Conservation (phyloP, 1,140 invertebrate species). For the Drosophila pruinosa region DNA sequence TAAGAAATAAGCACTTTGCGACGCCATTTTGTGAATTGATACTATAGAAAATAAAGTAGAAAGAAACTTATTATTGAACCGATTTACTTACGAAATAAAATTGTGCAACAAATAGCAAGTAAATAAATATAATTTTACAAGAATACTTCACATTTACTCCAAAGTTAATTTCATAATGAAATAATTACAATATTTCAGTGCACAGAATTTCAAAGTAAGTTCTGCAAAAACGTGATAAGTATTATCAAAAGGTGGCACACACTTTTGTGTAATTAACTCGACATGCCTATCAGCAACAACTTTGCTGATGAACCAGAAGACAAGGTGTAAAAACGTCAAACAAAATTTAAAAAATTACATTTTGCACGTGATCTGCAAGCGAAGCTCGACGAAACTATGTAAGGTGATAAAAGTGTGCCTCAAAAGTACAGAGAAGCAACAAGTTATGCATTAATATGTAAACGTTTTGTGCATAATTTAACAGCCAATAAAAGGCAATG, state of each 20-base stretch:
- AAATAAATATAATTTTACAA: too few species aligned
- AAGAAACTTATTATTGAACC: too few species aligned
- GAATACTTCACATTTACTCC: not conserved
- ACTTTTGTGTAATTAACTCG: not conserved
- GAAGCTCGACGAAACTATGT: conserved; percentile 1
- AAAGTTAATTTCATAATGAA: not conserved
- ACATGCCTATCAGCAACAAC: not conserved
- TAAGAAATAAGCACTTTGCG: too few species aligned
- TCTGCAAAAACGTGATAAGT: not conserved
- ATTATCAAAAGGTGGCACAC: conserved; percentile 7
- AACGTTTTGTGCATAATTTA: conserved; percentile 26
- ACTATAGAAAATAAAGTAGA: too few species aligned
- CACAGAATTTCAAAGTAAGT: too few species aligned
- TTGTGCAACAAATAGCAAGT: too few species aligned
- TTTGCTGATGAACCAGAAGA: conserved; percentile 4
- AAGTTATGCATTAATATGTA: not conserved
- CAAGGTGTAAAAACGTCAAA: conserved; percentile 9
- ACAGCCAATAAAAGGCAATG: not conserved
- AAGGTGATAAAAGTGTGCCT: conserved; percentile 17
- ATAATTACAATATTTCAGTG: conserved; percentile 37
- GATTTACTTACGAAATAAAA: too few species aligned
- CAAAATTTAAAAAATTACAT: conserved; percentile 21
- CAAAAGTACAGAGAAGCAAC: conserved; percentile 5
- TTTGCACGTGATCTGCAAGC: conserved; percentile 18
- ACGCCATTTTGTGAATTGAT: too few species aligned